Evolutionary conservation across 2,888 invertebrate genomes (phyloP), one percentile per base, ranked within the genome.

Genomic region (Apodemia mormo): DNA sequence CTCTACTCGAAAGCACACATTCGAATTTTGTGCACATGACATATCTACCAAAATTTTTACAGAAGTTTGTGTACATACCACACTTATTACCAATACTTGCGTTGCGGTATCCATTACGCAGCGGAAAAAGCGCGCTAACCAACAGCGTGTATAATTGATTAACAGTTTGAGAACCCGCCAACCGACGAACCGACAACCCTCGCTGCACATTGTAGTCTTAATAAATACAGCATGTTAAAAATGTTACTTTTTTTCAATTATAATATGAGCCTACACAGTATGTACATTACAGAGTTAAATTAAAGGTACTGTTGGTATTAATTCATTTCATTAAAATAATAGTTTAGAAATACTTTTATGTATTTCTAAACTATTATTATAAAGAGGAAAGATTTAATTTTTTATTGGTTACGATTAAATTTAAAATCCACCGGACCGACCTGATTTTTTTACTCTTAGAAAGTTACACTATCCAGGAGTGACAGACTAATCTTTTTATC

Each of bases 61-160:
- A 54, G 52, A 54, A 54, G 52, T 64, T 64, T 64, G 76, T 75
- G 78, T 75, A 76, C 77, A 76, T 73, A 71, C 73, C 76, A 72
- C 78, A 76, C 82, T 85, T 82, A 85, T 85, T 83, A 82, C 81
- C 61, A 37, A 64, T 64, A 84, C 85, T 85, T 85, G 84, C 83
- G 81, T 81, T 82, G 85, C 80, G 85, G 87, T 88, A 87, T 92
- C 88, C 88, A 92, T 92, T 91, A 92, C 92, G 84, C 80, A 80
- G 80, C 82, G 87, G 87, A 89, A 90, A 85, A 89, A 89, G 87
- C 83, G 86, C 83, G 82, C 83, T 78, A 85, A 80, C 82, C 89
- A 87, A 82, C 88, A 83, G 87, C 79, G 86, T 88, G 89, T 87
- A 86, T 92, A 92, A 92, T 92, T 91, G 89, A 92, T 91, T 89